Percentiles rank a stretch among this genome's conserved stretches.
phyloP scores from a whole-genome alignment of 2,113 vertebrate species.

The Aepyceros melampus region DNA sequence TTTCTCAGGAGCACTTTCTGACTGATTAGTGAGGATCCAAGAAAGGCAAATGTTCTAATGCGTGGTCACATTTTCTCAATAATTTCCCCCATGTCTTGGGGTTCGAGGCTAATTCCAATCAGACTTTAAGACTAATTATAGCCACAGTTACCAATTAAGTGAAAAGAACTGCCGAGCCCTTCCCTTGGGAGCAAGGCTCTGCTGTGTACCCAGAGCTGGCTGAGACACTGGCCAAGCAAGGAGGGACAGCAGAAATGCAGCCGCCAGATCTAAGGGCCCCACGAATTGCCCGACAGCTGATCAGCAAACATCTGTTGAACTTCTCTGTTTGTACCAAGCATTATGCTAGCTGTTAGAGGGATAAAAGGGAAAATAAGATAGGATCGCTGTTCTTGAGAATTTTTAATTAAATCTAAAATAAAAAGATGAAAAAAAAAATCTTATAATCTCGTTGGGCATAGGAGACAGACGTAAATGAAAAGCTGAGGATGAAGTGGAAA shows the following conservation, averaged over 20 bases:
- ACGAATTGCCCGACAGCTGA: rapidly evolving
- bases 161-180: not conserved
- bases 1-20: not conserved
- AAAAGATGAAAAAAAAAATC: not conserved
- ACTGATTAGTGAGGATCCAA: not conserved
- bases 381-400: not conserved
- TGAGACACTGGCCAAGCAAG: not conserved
- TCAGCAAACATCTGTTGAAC: not conserved
- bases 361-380: not conserved
- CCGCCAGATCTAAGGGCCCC: not conserved
- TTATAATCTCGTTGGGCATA: not conserved
- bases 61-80: not conserved
- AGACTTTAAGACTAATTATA: not conserved
- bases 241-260: rapidly evolving
- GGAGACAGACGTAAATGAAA: not conserved
- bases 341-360: not conserved
- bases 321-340: not conserved
- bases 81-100: not conserved
- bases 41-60: not conserved
- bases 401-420: constrained; percentile 31
- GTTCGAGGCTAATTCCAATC: not conserved
- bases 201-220: not conserved
- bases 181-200: not conserved
- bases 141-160: not conserved
- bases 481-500: not conserved